phyloP scores from a whole-genome alignment of 2,888 invertebrate genomes.

The Diplolepis rosae region DNA sequence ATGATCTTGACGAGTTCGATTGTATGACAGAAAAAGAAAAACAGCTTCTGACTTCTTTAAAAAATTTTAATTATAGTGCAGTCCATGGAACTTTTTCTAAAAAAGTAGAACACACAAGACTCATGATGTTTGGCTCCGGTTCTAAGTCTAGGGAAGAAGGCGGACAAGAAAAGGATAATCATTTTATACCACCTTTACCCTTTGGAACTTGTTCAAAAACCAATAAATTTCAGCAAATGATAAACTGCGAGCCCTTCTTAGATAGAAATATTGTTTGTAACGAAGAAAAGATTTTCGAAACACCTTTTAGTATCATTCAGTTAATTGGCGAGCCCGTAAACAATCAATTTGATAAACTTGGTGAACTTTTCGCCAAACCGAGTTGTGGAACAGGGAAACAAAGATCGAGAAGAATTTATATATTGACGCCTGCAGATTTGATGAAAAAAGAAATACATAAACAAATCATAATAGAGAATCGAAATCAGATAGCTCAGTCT shows the following conservation, averaged over 20 bases:
- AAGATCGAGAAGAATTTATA: slow-evolving; percentile 41
- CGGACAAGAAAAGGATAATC: not conserved
- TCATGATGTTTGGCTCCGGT: slow-evolving; percentile 56
- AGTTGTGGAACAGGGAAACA: not conserved
- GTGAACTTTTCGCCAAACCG: not conserved
- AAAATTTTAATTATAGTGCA: slow-evolving; percentile 28
- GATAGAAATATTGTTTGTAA: slow-evolving; percentile 40
- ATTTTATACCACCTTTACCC: slow-evolving; percentile 60
- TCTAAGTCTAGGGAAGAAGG: not conserved
- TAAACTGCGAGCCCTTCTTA: slow-evolving; percentile 45
- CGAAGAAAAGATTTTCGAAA: slow-evolving; percentile 43
- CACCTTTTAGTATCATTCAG: slow-evolving; percentile 41
- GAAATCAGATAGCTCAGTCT: not conserved
- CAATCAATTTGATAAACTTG: slow-evolving; percentile 36
- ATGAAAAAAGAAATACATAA: not conserved
- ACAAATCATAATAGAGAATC: no score
- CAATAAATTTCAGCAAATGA: slow-evolving; percentile 23
- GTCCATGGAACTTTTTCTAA: not conserved
- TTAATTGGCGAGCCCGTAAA: slow-evolving; percentile 43
- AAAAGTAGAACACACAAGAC: slow-evolving; percentile 47
- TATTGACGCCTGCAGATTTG: slow-evolving; percentile 43
- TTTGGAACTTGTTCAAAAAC: slow-evolving; percentile 42
- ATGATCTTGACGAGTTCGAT: slow-evolving; percentile 44
- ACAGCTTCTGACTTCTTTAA: slow-evolving; percentile 54
- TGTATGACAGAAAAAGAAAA: slow-evolving; percentile 53